Percentiles rank a stretch among this genome's conserved stretches.
Evolutionary conservation across 2,888 invertebrate genomes (phyloP).

Genomic region (Troides aeacus): DNA sequence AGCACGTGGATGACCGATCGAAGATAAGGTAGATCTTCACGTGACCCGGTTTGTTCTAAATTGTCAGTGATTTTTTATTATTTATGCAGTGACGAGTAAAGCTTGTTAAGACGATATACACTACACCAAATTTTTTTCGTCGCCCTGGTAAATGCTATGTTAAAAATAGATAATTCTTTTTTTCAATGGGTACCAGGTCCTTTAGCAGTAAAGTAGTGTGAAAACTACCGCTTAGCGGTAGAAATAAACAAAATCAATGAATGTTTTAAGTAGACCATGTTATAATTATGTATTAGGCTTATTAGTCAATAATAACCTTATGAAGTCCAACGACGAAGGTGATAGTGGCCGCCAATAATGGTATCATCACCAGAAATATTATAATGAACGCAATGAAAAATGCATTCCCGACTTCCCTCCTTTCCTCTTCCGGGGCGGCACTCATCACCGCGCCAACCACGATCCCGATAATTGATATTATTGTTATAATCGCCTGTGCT

Average conservation of each 20-base stretch:
- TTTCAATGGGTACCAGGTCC: too few species aligned
- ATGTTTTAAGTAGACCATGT: not conserved
- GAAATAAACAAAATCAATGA: too few species aligned
- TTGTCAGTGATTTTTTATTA: too few species aligned
- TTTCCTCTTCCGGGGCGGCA: not conserved
- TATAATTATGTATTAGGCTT: not conserved
- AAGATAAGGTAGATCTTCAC: slow-evolving; percentile 39
- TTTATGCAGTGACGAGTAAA: too few species aligned
- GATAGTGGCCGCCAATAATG: slow-evolving; percentile 31
- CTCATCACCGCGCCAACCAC: not conserved
- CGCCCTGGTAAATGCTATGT: too few species aligned
- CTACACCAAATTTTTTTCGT: too few species aligned
- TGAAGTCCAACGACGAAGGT: slow-evolving; percentile 38
- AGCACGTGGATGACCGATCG: slow-evolving; percentile 33
- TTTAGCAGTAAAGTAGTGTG: too few species aligned
- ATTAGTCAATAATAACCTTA: slow-evolving; percentile 31
- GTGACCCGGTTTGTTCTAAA: slow-evolving; percentile 34
- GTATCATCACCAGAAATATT: slow-evolving; percentile 25
- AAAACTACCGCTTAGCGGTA: too few species aligned
- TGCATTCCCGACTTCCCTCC: not conserved
- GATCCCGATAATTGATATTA: not conserved
- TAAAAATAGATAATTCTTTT: too few species aligned
- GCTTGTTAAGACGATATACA: too few species aligned
- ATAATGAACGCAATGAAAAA: slow-evolving; percentile 32
- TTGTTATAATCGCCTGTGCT: not conserved